Percentiles rank a stretch among this genome's conserved stretches.
Conservation (phyloP, 2,797 vertebrate species). For the Decapterus maruadsi region DNA sequence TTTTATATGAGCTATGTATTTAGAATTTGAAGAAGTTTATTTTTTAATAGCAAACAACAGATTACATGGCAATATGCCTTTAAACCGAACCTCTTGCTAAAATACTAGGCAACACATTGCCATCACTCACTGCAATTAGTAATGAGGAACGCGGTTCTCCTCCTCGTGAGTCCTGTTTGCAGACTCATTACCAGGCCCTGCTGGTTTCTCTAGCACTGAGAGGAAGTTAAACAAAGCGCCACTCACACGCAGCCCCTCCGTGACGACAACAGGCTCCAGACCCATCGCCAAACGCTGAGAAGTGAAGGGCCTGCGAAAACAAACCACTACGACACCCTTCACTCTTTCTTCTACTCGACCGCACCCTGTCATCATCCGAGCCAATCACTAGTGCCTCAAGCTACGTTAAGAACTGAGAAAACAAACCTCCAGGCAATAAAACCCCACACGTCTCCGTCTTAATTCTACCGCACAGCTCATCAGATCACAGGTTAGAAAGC, state of each 20-base stretch:
- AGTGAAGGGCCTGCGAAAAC: constrained; percentile 84
- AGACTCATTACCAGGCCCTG: constrained; percentile 86
- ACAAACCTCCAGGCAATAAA: constrained; percentile 61
- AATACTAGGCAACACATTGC: constrained; percentile 48
- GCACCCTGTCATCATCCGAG: constrained; percentile 69
- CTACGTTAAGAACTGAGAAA: constrained; percentile 66
- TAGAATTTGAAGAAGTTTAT: neutral
- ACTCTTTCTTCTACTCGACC: constrained; percentile 71
- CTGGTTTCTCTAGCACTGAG: constrained; percentile 85
- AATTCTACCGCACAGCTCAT: constrained; percentile 44
- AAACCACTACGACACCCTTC: constrained; percentile 80
- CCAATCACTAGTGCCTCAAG: constrained; percentile 58
- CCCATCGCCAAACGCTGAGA: constrained; percentile 78
- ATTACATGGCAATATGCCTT: neutral
- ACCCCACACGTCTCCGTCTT: constrained; percentile 51
- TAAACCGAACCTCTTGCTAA: constrained; percentile 13
- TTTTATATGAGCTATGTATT: constrained; percentile 21
- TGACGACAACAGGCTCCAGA: constrained; percentile 78
- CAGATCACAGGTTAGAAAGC: constrained; percentile 26
- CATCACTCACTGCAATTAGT: constrained; percentile 78
- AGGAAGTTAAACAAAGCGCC: constrained; percentile 88
- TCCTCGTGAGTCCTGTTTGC: constrained; percentile 84
- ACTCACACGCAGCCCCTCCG: constrained; percentile 81
- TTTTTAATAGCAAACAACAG: constrained; percentile 1
- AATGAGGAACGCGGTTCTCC: constrained; percentile 66